These are phyloP conservation scores for Drosophila sordidula DNA, from an alignment of 2,888 invertebrate species.

Conservation along the genomic window DNA sequence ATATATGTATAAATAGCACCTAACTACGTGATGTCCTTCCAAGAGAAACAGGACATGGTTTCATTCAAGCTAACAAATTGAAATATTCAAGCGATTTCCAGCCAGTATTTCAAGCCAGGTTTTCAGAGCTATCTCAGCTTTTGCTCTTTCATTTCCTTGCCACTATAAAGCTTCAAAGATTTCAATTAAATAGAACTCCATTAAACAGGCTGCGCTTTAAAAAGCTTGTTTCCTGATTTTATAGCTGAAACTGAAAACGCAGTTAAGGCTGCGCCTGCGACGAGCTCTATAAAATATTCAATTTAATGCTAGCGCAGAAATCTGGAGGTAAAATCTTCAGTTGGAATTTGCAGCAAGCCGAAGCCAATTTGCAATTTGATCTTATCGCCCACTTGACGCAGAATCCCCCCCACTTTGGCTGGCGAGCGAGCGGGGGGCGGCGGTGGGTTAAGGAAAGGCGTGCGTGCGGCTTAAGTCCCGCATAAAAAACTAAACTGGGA, in stretches of 20 bases:
- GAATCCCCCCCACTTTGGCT: neutral
- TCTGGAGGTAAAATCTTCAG: conserved; percentile 28
- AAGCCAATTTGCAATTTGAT: conserved; percentile 73
- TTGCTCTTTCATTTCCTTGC: too few species aligned
- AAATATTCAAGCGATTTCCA: too few species aligned
- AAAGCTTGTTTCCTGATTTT: neutral
- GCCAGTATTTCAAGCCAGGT: too few species aligned
- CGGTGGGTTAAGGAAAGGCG: neutral
- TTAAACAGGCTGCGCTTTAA: too few species aligned
- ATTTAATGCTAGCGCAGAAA: conserved; percentile 22
- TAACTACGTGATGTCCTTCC: too few species aligned
- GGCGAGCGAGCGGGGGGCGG: too few species aligned
- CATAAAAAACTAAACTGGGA: conserved; percentile 64
- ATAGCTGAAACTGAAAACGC: neutral
- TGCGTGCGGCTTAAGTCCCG: conserved; percentile 55
- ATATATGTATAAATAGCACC: too few species aligned
- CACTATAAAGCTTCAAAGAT: too few species aligned
- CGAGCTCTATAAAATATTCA: conserved; percentile 25
- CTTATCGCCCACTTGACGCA: conserved; percentile 50
- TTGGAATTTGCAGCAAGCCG: conserved; percentile 14
- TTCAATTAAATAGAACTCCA: too few species aligned
- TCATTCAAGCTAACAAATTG: too few species aligned
- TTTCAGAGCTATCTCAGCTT: too few species aligned
- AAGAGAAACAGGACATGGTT: too few species aligned
- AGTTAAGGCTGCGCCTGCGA: neutral